Percentiles rank a stretch among this genome's conserved stretches.
These are phyloP conservation scores for Nipponia nippon DNA, from an alignment of 2,113 vertebrate genomes.

Conservation along the genomic window DNA sequence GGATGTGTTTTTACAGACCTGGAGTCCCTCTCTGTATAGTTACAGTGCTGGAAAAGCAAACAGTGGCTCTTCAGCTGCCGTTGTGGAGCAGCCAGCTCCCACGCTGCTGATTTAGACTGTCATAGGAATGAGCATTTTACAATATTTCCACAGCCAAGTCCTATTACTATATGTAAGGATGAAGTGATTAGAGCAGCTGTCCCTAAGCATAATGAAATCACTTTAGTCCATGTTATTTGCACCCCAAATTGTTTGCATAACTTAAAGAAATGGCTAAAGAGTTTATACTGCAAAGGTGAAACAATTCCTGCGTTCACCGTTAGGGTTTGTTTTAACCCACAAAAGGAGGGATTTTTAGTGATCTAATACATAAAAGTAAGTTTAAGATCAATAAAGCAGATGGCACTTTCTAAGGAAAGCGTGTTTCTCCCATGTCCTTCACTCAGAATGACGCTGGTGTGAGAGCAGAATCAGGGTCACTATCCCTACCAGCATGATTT, in stretches of 20 bases:
- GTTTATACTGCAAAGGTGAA: not conserved
- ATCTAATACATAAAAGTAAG: not conserved
- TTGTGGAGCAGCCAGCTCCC: not conserved
- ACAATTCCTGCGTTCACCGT: rapidly evolving
- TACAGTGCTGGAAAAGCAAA: not conserved
- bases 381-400: not conserved
- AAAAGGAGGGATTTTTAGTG: not conserved
- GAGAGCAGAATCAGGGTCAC: not conserved
- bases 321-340: not conserved
- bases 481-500: not conserved
- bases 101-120: not conserved
- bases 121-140: not conserved
- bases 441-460: not conserved
- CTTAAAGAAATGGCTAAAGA: not conserved
- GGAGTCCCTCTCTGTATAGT: not conserved
- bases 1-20: not conserved
- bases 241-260: not conserved
- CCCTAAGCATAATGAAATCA: not conserved
- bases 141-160: not conserved
- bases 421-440: not conserved
- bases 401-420: not conserved
- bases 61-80: not conserved
- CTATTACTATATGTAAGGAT: not conserved
- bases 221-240: not conserved
- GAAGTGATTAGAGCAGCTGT: not conserved